Percentiles rank a stretch among this genome's conserved stretches.
phyloP scores from a whole-genome alignment of 1,140 invertebrate genomes.

The Dinoponera quadriceps region DNA sequence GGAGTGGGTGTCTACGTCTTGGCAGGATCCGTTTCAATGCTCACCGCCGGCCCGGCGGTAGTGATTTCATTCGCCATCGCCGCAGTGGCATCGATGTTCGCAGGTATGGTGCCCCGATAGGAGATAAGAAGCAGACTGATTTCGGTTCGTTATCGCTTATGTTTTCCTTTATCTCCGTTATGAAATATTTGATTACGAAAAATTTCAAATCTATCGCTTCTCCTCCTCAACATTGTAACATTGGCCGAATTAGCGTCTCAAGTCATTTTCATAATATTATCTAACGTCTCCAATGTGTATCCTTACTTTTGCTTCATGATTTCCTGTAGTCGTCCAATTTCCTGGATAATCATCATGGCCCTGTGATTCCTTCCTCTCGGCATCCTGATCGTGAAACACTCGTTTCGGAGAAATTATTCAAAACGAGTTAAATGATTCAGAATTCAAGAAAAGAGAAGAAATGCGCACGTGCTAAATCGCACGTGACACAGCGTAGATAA shows the following conservation, averaged over 20 bases:
- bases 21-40: constrained; percentile 93
- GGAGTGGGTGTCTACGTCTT: constrained; percentile 96
- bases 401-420: background rate
- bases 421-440: background rate
- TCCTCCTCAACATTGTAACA: background rate
- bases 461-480: no score
- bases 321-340: no score
- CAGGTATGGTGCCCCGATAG: constrained; percentile 86
- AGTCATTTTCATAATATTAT: no score
- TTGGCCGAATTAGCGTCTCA: no score
- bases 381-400: no score
- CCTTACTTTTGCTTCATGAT: no score
- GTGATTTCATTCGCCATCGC: constrained; percentile 94
- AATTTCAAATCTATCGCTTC: background rate
- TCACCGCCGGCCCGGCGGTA: constrained; percentile 93
- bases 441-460: no score
- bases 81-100: constrained; percentile 93
- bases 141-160: background rate
- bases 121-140: background rate
- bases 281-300: no score
- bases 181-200: background rate
- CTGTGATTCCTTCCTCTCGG: no score
- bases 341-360: no score
- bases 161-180: background rate
- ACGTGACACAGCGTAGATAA: no score